Evolutionary conservation across 2,113 vertebrate genomes (phyloP).

Genomic region (Brachirus orientalis): DNA sequence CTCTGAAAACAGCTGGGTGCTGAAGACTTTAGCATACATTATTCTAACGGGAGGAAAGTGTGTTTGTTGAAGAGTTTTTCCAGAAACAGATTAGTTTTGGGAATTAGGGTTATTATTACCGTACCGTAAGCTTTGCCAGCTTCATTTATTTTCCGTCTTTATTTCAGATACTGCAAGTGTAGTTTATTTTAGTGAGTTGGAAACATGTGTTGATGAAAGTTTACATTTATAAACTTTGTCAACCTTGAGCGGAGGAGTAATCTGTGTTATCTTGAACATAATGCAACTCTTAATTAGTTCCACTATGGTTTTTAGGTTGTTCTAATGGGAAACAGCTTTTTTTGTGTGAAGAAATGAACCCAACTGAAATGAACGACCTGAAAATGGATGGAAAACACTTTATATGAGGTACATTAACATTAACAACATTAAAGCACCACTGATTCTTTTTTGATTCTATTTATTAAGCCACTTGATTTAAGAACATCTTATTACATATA

Average conservation of each 20-base stretch:
- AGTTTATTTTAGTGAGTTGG: neutral
- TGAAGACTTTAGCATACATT: neutral
- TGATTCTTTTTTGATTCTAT: neutral
- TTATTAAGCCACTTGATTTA: neutral
- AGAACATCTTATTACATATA: neutral
- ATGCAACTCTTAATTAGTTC: too few species aligned
- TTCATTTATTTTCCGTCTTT: neutral
- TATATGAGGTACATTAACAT: neutral
- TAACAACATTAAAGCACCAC: neutral
- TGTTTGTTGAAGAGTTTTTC: neutral
- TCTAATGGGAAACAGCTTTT: too few species aligned
- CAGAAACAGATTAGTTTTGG: neutral
- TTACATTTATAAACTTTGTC: neutral
- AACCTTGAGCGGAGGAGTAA: neutral
- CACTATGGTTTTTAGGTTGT: neutral
- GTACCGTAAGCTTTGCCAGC: neutral
- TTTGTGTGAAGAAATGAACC: too few species aligned
- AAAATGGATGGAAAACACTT: neutral
- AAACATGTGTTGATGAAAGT: neutral
- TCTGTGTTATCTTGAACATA: neutral
- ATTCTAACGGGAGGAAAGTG: neutral
- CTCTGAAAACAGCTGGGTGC: neutral
- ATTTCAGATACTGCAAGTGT: neutral
- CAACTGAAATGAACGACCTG: neutral
- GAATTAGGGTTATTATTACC: slow-evolving; percentile 3